Evolutionary conservation across 2,797 vertebrate species (phyloP), one percentile per base, ranked within the genome.

Genomic region (Ceyx erithaca): DNA sequence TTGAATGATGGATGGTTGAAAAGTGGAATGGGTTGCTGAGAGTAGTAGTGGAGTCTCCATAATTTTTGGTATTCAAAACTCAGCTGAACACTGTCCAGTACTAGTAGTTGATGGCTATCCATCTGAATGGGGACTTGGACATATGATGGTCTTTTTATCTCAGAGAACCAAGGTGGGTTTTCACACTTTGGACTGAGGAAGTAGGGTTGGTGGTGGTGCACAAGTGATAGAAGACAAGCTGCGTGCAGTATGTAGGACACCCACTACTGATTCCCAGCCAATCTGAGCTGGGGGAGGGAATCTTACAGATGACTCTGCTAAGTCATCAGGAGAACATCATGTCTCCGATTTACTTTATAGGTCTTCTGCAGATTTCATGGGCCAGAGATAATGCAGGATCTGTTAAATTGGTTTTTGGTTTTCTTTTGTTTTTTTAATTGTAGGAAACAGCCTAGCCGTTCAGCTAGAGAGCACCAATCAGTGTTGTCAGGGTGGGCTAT

Each of bases 351-450:
- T 48, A 10, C 31, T 92, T 83, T 25, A 25, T 87, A 83, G 72
- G 63, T 80, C 82, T 94, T 87, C 72, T 71, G 81, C 14, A 4
- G 69, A 61, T 90, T 90, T 89, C 66, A 19, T 22, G 46, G 89
- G 87, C 89, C 72, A 91, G 66, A 92, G 72, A 87, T 92, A 90
- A 84, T 70, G 64, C n/a, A 10, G 57, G 59, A 90, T 87, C 73
- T 85, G 57, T 92, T 84, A 76, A 88, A 90, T 43, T 37, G 64
- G 20, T n/a, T 70, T 83, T 88, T 71, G 37, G 37, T 40, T 40
- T 40, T 14, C 13, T 72, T 81, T 48, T 48, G 13, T 49, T 49
- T 49, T 26, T 6, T 23, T 22, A 6, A 85, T 9, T 79, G 69
- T 64, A 62, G 87, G 68, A 64, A 84, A 22, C 35, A 85, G 58